Conservation (phyloP, 2,113 vertebrate species). For the Boleophthalmus pectinirostris region DNA sequence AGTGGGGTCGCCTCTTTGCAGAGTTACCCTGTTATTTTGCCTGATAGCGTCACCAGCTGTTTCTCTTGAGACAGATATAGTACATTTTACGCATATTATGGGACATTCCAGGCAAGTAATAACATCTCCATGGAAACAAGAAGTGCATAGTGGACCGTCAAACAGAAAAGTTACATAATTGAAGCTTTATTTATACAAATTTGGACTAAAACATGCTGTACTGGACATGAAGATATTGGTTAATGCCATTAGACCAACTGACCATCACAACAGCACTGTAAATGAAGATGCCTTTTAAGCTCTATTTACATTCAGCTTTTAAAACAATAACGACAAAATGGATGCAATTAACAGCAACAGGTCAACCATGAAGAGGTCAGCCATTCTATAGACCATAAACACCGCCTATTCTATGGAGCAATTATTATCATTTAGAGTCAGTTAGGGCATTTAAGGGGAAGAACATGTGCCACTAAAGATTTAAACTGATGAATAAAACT, state of each 20-base stretch:
- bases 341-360: neutral
- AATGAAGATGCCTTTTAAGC: neutral
- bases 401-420: neutral
- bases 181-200: neutral
- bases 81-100: no score
- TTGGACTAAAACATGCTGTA: neutral
- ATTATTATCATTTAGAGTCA: neutral
- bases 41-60: no score
- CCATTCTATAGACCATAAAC: conserved; percentile 2
- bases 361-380: conserved; percentile 1
- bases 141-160: neutral
- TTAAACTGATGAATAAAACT: neutral
- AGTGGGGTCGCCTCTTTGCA: no score
- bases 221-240: neutral
- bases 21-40: no score
- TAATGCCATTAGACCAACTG: neutral
- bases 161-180: neutral
- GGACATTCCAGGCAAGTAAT: no score
- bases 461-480: neutral
- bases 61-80: no score
- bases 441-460: neutral
- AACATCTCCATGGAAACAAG: neutral
- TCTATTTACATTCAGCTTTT: neutral
- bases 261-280: neutral
- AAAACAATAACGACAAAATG: neutral